phyloP scores from a whole-genome alignment of 2,113 vertebrate genomes.

The Girardinichthys multiradiatus region DNA sequence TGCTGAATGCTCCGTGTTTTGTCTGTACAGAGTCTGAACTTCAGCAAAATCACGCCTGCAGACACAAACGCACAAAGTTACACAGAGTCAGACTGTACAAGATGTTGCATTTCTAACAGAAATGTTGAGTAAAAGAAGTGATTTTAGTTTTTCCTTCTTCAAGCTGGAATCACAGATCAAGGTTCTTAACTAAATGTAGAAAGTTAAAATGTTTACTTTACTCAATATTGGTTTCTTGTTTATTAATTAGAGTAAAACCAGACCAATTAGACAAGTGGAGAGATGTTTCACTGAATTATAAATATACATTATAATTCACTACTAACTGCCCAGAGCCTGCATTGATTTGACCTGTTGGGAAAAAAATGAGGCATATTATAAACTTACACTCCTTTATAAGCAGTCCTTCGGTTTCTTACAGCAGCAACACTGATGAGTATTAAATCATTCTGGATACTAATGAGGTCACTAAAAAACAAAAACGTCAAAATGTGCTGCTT shows the following conservation, averaged over 20 bases:
- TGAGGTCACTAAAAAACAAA: background rate
- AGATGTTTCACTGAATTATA: conserved; percentile 6
- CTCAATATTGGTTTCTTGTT: background rate
- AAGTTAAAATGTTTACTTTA: background rate
- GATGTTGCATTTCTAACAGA: background rate
- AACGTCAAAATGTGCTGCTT: conserved; percentile 16
- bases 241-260: background rate
- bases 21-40: conserved; percentile 85
- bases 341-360: too few species aligned
- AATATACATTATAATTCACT: background rate
- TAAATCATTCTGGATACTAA: conserved; percentile 1
- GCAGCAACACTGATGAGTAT: background rate
- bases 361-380: too few species aligned
- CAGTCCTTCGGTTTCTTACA: background rate
- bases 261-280: too few species aligned
- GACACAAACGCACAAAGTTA: conserved; percentile 12
- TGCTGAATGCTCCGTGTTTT: conserved; percentile 82
- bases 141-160: too few species aligned
- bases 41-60: conserved; percentile 85
- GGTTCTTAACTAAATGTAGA: too few species aligned
- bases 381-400: too few species aligned
- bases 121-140: background rate
- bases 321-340: too few species aligned
- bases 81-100: background rate
- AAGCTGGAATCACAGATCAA: too few species aligned